These are phyloP conservation scores for Psittacula cyanocephala DNA, from an alignment of 2,113 vertebrate genomes.

Conservation along the genomic window DNA sequence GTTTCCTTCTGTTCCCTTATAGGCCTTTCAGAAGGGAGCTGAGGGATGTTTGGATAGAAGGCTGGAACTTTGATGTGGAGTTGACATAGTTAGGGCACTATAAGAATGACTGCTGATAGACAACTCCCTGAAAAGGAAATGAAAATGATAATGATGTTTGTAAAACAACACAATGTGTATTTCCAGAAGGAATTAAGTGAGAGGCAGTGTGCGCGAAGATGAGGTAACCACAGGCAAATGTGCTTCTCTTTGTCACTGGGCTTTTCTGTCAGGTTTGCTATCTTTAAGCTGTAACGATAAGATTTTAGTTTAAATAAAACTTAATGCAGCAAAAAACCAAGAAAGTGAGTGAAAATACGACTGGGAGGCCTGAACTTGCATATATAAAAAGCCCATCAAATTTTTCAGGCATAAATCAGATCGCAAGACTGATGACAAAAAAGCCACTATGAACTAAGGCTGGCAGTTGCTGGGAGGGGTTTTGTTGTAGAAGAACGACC, in stretches of 20 bases:
- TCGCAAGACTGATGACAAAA: neutral
- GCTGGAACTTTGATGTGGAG: neutral
- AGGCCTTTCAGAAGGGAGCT: neutral
- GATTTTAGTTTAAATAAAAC: neutral
- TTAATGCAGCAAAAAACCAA: neutral
- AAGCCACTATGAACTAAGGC: neutral
- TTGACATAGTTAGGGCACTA: neutral
- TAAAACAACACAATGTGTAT: neutral
- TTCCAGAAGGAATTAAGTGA: neutral
- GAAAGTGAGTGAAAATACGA: neutral
- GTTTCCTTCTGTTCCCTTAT: conserved; percentile 11
- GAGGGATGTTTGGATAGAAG: conserved; percentile 9
- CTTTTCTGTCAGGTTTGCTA: neutral
- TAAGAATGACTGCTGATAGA: conserved; percentile 7
- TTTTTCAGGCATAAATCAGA: neutral
- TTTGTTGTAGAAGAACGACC: neutral
- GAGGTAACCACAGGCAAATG: neutral
- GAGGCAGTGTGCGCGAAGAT: neutral
- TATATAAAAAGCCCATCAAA: neutral
- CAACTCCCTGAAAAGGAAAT: conserved; percentile 5
- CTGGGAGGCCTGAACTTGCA: neutral
- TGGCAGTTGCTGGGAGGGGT: neutral
- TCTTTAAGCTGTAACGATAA: neutral
- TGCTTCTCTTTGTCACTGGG: neutral
- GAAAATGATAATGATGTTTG: neutral